Evolutionary conservation across 2,113 vertebrate genomes (phyloP).

Genomic region (Onychostoma macrolepis): DNA sequence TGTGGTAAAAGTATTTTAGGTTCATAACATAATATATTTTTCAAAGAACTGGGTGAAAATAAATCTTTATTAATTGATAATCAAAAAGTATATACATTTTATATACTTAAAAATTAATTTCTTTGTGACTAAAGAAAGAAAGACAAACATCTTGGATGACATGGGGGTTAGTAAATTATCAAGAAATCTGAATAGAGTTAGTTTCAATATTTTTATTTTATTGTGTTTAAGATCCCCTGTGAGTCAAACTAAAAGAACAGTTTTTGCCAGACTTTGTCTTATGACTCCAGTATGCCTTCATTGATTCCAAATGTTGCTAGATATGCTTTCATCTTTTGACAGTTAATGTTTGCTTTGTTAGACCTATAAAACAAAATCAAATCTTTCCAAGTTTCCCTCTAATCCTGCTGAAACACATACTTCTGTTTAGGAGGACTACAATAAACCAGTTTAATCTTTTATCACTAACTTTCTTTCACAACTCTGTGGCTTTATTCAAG

Average conservation of each 20-base stretch:
- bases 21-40: too few relatives aligned
- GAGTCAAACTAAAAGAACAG: neutral
- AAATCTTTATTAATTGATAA: neutral
- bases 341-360: neutral
- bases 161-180: too few relatives aligned
- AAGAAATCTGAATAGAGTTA: too few relatives aligned
- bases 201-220: too few relatives aligned
- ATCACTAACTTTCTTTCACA: slow-evolving; percentile 6
- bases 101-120: too few relatives aligned
- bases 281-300: neutral
- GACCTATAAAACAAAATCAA: neutral
- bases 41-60: neutral
- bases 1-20: too few relatives aligned
- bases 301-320: neutral
- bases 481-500: slow-evolving; percentile 1
- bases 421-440: neutral
- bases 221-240: neutral
- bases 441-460: neutral
- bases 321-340: neutral
- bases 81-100: too few relatives aligned
- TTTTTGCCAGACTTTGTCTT: neutral
- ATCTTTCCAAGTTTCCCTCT: neutral
- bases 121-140: too few relatives aligned
- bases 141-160: too few relatives aligned
- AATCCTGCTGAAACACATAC: slow-evolving; percentile 6